Base-by-base conservation (phyloP, 2,888 invertebrate genomes). In the Hirtodrosophila alboralis region DNA sequence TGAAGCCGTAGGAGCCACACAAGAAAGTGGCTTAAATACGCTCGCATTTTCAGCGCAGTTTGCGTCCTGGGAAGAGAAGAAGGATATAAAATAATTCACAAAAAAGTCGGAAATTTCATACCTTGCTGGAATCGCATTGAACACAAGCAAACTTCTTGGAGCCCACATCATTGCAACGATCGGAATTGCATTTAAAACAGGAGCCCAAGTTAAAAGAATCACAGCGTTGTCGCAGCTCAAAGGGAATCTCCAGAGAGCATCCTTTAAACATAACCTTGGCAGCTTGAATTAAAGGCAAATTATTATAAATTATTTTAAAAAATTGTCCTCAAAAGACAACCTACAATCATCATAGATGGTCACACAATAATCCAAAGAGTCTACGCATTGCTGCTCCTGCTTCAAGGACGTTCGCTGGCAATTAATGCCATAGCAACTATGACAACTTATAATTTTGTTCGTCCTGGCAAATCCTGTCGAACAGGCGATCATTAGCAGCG, bases 331-430 rank as follows among this genome's bases (percentile, higher is more conserved):
- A 0, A 8, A 0, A 9, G 5, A 4, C 8, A 37, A 69, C 85
- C 73, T 57, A 90, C 89, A 83, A 47, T 84, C 64, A 3, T 88
- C 84, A 36, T 84, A 90, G 9, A 90, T 57, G 6, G 90, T 88
- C 14, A 89, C 85, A 57, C 90, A 90, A 54, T 84, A 80, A 61
- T 90, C 90, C 68, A 89, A 48, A 4, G 83, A 68, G 64, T 90
- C 88, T 12, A 63, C 12, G 37, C 90, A 90, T 10, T 60, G 60
- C 34, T 75, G 69, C 21, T 75, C 84, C 27, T 59, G 45, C 1
- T 44, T 47, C 52, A 65, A 7, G 0, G 84, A 67, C 2, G 86
- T 84, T 9, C 89, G 72, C 30, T 83, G 79, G 43, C 90, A 90
- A 52, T 78, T 79, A 28, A 89, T 84, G 37, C 90, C 90, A 3